Base-by-base conservation (phyloP, 2,888 invertebrate genomes). In the Pristionchus mayeri region DNA sequence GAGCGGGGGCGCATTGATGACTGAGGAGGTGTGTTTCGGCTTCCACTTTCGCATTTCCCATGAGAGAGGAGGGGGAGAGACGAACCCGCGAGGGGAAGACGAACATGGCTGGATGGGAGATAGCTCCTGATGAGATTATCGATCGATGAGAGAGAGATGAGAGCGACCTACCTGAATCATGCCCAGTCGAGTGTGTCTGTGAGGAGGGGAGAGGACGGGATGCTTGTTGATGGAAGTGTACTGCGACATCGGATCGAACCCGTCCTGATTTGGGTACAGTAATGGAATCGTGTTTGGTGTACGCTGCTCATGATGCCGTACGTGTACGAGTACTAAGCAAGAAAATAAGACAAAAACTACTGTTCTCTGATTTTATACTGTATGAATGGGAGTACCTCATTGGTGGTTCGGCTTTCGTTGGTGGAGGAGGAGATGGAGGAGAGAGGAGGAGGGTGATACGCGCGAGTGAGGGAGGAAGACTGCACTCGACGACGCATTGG, bases 351-450 rank as follows among this genome's bases (percentile, higher is more conserved):
- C n/a, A n/a, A n/a, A n/a, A n/a, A n/a, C n/a, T n/a, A n/a, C n/a
- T n/a, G n/a, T n/a, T n/a, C n/a, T n/a, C n/a, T n/a, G n/a, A n/a
- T n/a, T n/a, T n/a, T n/a, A n/a, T n/a, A n/a, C n/a, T n/a, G n/a
- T n/a, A n/a, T n/a, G n/a, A n/a, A n/a, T n/a, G n/a, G n/a, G n/a
- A n/a, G 37, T 57, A 80, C 80, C 57, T 80, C 80, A 54, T 80
- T 80, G 13, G 80, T 80, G 24, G 80, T 80, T 18, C 34, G n/a
- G 50, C 54, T 80, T 27, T 80, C 80, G 27, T 80, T 80, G 13
- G 80, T 80, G 30, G 80, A 80, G 9, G 80, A 80, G 24, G 80
- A 80, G 21, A 80, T 80, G 11, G 30, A 16, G n/a, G 80, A 80
- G 24, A 44, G 30, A 18, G 54, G 54, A 40, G 34, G 80, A 11